Evolutionary conservation across 2,113 vertebrate species (phyloP).

Genomic region (Deroptyus accipitrinus): DNA sequence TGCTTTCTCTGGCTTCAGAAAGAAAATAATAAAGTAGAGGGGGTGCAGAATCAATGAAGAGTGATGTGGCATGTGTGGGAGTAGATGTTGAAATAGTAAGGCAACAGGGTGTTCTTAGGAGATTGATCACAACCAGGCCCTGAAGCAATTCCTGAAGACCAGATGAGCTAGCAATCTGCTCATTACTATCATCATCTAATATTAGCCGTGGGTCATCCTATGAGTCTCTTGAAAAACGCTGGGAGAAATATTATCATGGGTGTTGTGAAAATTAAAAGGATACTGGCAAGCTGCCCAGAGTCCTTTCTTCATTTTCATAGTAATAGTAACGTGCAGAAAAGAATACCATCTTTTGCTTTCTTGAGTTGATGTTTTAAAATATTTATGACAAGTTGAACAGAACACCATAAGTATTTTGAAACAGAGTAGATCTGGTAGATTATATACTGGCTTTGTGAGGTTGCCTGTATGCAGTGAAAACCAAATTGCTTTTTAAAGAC

Average conservation of each 20-base stretch:
- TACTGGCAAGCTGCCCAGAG: constrained; percentile 78
- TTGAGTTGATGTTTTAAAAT: constrained; percentile 71
- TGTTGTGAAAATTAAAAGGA: constrained; percentile 76
- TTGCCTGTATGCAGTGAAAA: constrained; percentile 66
- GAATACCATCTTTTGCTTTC: constrained; percentile 77
- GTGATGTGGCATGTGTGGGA: constrained; percentile 74
- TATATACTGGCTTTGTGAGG: constrained; percentile 67
- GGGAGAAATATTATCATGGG: constrained; percentile 72
- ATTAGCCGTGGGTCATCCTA: constrained; percentile 77
- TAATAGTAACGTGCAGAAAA: constrained; percentile 76
- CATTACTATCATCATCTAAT: constrained; percentile 79
- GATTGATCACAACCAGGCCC: constrained; percentile 58
- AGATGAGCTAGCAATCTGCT: constrained; percentile 73
- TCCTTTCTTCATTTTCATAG: constrained; percentile 82
- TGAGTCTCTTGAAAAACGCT: constrained; percentile 77
- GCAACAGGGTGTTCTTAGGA: constrained; percentile 73
- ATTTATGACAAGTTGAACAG: constrained; percentile 76
- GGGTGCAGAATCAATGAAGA: neutral
- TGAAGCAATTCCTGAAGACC: constrained; percentile 74
- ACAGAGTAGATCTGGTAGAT: constrained; percentile 77
- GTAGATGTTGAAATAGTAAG: constrained; percentile 76
- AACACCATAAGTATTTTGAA: constrained; percentile 80
- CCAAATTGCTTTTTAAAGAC: constrained; percentile 71
- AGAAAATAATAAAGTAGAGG: neutral
- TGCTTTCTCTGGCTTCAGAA: constrained; percentile 5